phyloP scores from a whole-genome alignment of 2,113 vertebrate genomes.

The Lepisosteus osseus region DNA sequence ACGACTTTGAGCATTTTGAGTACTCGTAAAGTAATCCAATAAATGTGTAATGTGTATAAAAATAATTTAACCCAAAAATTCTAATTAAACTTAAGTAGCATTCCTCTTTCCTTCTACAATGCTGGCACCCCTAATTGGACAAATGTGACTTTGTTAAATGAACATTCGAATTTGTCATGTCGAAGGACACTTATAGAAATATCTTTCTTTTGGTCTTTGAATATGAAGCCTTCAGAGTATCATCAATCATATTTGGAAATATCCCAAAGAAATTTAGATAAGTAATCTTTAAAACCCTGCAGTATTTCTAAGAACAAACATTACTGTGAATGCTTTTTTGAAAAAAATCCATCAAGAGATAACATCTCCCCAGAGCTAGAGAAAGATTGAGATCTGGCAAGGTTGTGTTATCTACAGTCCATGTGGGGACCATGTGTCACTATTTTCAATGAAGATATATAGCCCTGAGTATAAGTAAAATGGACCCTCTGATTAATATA shows the following conservation, averaged over 20 bases:
- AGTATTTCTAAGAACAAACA: slow-evolving; percentile 50
- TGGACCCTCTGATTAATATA: slow-evolving; percentile 21
- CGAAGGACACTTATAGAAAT: too few relatives aligned
- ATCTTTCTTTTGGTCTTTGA: too few relatives aligned
- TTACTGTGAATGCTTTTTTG: slow-evolving; percentile 40
- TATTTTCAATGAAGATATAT: slow-evolving; percentile 59
- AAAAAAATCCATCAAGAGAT: slow-evolving; percentile 46
- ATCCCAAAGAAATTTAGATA: slow-evolving; percentile 3
- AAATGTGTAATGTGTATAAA: too few relatives aligned
- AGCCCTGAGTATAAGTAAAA: slow-evolving; percentile 37
- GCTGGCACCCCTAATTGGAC: too few relatives aligned
- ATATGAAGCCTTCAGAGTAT: too few relatives aligned
- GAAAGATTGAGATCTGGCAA: slow-evolving; percentile 49
- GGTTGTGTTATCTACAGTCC: slow-evolving; percentile 46
- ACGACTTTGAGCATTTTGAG: too few relatives aligned
- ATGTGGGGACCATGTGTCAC: slow-evolving; percentile 58
- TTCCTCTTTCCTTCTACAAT: too few relatives aligned
- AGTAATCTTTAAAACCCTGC: neutral
- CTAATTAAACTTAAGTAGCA: too few relatives aligned
- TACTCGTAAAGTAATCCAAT: too few relatives aligned
- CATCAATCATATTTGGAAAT: slow-evolving; percentile 15
- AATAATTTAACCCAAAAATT: too few relatives aligned
- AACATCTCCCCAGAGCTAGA: slow-evolving; percentile 47
- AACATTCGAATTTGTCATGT: too few relatives aligned
- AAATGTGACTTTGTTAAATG: too few relatives aligned